Evolutionary conservation across 2,797 vertebrate species (phyloP).

Genomic region (Tympanoctomys barrerae): DNA sequence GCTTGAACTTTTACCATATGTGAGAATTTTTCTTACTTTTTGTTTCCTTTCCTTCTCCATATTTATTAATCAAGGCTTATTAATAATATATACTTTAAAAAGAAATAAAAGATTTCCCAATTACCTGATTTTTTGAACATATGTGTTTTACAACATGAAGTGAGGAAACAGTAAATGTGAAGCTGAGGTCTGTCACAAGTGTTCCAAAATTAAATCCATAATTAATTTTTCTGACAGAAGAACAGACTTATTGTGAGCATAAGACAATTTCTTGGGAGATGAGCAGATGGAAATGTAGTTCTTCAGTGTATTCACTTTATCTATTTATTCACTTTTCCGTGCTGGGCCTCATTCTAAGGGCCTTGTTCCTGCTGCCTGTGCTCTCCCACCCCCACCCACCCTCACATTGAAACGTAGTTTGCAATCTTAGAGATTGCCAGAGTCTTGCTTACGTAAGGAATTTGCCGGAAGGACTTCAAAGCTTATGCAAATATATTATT

Average conservation of each 20-base stretch:
- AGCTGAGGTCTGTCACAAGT: neutral
- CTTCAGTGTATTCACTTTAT: neutral
- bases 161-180: neutral
- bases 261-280: neutral
- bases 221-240: constrained; percentile 46
- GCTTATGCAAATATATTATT: neutral
- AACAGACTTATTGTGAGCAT: neutral
- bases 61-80: neutral
- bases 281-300: neutral
- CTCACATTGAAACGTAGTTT: neutral
- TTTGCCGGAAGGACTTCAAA: neutral
- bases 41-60: neutral
- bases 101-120: neutral
- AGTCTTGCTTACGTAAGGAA: neutral
- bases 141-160: neutral
- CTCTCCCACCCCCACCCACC: neutral
- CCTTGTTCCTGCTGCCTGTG: neutral
- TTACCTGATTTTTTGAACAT: neutral
- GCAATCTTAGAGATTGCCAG: neutral
- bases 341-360: neutral
- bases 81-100: neutral
- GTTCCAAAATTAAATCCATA: neutral
- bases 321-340: neutral
- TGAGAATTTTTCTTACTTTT: neutral
- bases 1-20: neutral